Base-by-base conservation (phyloP, 2,888 invertebrate genomes). In the Drosophila fulvimacula region DNA sequence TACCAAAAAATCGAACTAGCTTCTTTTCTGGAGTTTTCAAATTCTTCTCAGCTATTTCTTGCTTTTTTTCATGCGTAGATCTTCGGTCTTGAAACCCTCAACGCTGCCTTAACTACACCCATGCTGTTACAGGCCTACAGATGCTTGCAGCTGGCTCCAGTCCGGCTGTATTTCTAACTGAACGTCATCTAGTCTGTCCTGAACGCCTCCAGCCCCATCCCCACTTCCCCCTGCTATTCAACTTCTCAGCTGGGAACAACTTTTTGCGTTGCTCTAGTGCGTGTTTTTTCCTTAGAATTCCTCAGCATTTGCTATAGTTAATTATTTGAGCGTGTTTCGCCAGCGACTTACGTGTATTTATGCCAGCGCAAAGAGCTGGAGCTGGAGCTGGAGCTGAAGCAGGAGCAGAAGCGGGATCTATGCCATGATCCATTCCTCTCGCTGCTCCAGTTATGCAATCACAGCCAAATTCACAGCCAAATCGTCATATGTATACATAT, bases 241-340 rank as follows among this genome's bases (percentile, higher is more conserved):
- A 19, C 30, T 32, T 30, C 49, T 67, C 77, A 80, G 69, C 88
- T 89, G 89, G 89, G 83, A 89, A 86, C 83, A 62, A 58, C 87
- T 81, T 72, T 79, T 72, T 74, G 58, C 66, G 42, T 49, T 44
- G 41, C 17, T 56, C 52, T 68, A 65, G 64, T 81, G 68, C 67
- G 78, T 67, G 71, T 72, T 85, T 79, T 83, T 85, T 85, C 76
- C 80, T 56, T 49, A 88, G 89, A 86, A 86, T 86, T 88, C 84
- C 75, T 71, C 79, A 86, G 76, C 89, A 89, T 86, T 86, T 86
- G 76, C 88, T 84, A 86, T 86, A 89, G 85, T 88, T 86, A 89
- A 86, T 86, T 86, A 86, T 86, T 89, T 87, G 85, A 75, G 84
- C 66, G 89, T 76, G 76, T 67, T 81, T 82, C 66, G 65, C 80